Evolutionary conservation across 1,140 invertebrate species (phyloP).

Genomic region (Pomacea maculata): DNA sequence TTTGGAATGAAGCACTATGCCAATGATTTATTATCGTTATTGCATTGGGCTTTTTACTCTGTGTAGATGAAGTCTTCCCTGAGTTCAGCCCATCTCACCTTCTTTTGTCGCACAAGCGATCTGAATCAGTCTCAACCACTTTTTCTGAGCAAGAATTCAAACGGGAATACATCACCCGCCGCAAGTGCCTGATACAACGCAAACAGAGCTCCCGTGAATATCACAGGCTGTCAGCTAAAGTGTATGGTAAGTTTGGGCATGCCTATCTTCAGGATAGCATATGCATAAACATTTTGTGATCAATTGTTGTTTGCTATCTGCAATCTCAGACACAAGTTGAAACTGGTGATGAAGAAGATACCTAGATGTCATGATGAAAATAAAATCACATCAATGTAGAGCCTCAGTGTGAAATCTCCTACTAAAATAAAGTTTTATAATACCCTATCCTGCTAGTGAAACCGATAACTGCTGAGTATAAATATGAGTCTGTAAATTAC

Average conservation of each 20-base stretch:
- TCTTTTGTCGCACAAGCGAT: slow-evolving; percentile 39
- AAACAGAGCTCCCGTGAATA: slow-evolving; percentile 58
- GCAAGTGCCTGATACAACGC: slow-evolving; percentile 51
- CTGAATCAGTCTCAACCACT: slow-evolving; percentile 52
- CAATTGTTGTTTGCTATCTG: too few relatives aligned
- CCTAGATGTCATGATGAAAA: too few relatives aligned
- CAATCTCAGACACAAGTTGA: too few relatives aligned
- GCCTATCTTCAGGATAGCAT: not conserved
- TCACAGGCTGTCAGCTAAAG: slow-evolving; percentile 46
- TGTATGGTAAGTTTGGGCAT: slow-evolving; percentile 46
- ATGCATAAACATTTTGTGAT: too few relatives aligned
- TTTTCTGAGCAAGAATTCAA: slow-evolving; percentile 55
- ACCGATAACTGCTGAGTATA: too few relatives aligned
- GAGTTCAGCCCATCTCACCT: not conserved
- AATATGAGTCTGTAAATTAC: too few relatives aligned
- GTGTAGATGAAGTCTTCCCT: slow-evolving; percentile 1
- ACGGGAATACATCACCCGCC: slow-evolving; percentile 37
- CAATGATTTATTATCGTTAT: not conserved
- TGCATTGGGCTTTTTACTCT: not conserved
- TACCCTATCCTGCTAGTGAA: too few relatives aligned
- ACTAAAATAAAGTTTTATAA: too few relatives aligned
- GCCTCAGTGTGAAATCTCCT: too few relatives aligned
- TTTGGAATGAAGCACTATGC: not conserved
- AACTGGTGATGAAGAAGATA: too few relatives aligned
- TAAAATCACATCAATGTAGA: too few relatives aligned